phyloP scores from a whole-genome alignment of 2,113 vertebrate species.

The Agapornis roseicollis region DNA sequence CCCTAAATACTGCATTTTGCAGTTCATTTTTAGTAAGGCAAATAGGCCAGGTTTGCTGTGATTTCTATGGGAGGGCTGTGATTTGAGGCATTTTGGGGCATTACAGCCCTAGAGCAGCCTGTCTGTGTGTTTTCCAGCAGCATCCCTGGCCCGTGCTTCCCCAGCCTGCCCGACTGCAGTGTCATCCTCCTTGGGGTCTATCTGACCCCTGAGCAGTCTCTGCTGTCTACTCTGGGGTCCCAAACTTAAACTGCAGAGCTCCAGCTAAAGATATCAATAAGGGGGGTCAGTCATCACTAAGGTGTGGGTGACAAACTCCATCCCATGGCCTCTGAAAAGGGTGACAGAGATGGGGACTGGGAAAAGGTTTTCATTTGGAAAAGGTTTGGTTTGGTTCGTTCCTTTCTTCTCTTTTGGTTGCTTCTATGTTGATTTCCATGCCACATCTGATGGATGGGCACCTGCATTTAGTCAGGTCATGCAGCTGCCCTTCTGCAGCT shows the following conservation, averaged over 20 bases:
- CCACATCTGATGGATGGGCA: neutral
- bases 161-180: neutral
- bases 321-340: neutral
- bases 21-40: neutral
- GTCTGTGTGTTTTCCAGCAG: neutral
- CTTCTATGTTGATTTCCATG: neutral
- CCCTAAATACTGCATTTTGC: neutral
- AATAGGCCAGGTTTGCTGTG: neutral
- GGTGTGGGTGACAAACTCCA: neutral
- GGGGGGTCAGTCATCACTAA: fast-evolving
- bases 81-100: neutral
- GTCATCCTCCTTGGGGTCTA: neutral
- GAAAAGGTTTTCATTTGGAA: neutral
- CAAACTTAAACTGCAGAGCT: neutral
- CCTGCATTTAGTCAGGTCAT: neutral
- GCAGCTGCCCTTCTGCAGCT: neutral
- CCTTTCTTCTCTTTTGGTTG: neutral
- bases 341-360: neutral
- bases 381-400: fast-evolving
- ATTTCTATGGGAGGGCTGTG: neutral
- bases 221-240: neutral
- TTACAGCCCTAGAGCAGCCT: neutral
- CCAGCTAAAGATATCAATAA: neutral
- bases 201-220: neutral
- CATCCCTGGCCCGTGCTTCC: neutral